Conservation (phyloP, 2,113 vertebrate genomes). For the Brachypteracias leptosomus region DNA sequence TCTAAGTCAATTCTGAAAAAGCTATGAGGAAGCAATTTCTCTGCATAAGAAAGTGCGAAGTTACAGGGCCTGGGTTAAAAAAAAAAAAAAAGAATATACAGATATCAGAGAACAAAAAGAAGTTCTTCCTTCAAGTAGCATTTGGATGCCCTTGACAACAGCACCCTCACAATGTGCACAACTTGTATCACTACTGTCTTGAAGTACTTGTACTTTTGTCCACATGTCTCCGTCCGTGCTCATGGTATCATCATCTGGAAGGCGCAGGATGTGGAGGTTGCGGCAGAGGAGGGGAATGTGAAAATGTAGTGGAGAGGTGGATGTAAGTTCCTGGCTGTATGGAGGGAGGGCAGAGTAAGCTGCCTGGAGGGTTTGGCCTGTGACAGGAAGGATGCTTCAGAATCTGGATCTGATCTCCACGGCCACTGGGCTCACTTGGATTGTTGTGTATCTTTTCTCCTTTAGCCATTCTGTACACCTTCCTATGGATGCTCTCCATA, state of each 20-base stretch:
- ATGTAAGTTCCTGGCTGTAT: not conserved
- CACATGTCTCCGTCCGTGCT: not conserved
- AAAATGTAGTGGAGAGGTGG: not conserved
- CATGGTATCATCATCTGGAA: not conserved
- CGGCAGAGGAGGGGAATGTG: not conserved
- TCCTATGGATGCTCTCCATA: not conserved
- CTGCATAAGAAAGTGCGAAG: not conserved
- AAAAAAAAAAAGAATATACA: too few relatives aligned
- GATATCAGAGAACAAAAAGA: not conserved
- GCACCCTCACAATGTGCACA: not conserved
- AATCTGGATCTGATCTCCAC: not conserved
- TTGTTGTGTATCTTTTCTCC: not conserved
- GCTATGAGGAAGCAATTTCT: not conserved
- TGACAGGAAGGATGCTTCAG: not conserved
- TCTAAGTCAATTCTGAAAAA: not conserved
- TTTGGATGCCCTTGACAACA: not conserved
- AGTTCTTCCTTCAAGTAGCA: not conserved
- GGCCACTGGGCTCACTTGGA: not conserved
- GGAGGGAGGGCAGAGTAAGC: not conserved
- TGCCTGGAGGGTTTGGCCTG: not conserved
- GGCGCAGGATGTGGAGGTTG: accelerated
- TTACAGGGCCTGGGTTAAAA: too few relatives aligned
- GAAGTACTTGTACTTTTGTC: not conserved
- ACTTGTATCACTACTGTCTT: not conserved
- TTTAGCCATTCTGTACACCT: not conserved